Percentiles rank a stretch among this genome's conserved stretches.
phyloP scores from a whole-genome alignment of 2,113 vertebrate genomes.

The Erythrolamprus reginae region DNA sequence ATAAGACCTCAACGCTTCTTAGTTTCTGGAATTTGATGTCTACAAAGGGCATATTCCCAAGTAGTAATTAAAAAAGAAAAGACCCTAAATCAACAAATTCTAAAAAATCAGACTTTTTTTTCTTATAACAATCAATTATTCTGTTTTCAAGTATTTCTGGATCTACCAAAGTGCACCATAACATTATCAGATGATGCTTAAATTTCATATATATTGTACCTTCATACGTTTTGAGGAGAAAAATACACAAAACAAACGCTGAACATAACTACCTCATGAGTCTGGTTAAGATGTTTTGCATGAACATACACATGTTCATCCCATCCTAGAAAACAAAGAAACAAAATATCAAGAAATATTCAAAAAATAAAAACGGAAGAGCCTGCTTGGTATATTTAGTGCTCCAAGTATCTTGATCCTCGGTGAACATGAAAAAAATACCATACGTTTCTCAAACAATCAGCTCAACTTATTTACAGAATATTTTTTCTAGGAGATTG shows the following conservation, averaged over 20 bases:
- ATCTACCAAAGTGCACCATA: not conserved
- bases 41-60: not conserved
- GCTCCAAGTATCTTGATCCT: not conserved
- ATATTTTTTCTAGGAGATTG: not conserved
- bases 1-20: not conserved
- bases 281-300: slow-evolving; percentile 90
- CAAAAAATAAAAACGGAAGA: not conserved
- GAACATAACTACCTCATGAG: slow-evolving; percentile 79
- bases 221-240: not conserved
- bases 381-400: not conserved
- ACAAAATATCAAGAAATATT: not conserved
- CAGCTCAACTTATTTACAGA: not conserved
- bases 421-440: not conserved
- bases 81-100: not conserved
- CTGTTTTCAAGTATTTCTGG: slow-evolving; percentile 23
- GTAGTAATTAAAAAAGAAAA: not conserved
- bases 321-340: slow-evolving; percentile 78
- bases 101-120: not conserved
- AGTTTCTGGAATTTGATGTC: not conserved
- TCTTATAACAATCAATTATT: slow-evolving; percentile 4
- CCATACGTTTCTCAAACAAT: not conserved
- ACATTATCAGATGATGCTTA: slow-evolving; percentile 29
- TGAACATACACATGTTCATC: slow-evolving; percentile 92
- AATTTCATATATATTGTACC: slow-evolving; percentile 5
- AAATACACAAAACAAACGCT: not conserved